These are phyloP conservation scores for Dipodomys stephensi DNA, from an alignment of 2,113 vertebrate genomes.

Conservation along the genomic window DNA sequence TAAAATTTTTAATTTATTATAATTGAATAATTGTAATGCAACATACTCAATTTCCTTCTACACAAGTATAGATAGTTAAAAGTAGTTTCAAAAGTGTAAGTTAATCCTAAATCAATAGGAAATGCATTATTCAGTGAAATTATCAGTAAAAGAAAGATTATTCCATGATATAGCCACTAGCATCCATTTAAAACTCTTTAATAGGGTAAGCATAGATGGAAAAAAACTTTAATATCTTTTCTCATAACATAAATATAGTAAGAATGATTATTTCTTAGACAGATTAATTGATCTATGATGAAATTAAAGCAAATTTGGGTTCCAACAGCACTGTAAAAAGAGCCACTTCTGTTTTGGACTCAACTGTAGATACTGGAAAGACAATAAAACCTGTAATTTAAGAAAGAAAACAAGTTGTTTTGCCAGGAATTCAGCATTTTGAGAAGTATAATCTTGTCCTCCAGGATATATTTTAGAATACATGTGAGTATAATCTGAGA, in stretches of 20 bases:
- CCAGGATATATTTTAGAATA: constrained; percentile 33
- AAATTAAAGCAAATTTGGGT: constrained; percentile 28
- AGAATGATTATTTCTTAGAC: constrained; percentile 6
- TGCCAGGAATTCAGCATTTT: neutral
- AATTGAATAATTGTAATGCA: neutral
- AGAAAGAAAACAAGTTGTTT: constrained; percentile 42
- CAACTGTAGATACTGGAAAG: neutral
- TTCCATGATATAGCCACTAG: neutral
- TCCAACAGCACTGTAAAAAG: neutral
- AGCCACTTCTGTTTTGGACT: neutral
- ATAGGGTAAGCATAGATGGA: neutral
- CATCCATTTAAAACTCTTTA: neutral
- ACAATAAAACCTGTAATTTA: constrained; percentile 25
- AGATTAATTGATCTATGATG: constrained; percentile 39
- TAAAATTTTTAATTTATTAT: constrained; percentile 30
- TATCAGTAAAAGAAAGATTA: neutral
- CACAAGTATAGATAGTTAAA: neutral
- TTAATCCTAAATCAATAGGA: constrained; percentile 16
- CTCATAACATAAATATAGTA: neutral
- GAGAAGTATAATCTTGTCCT: constrained; percentile 48
- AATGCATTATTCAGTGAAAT: neutral
- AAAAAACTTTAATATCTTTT: constrained; percentile 39
- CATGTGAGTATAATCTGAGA: neutral
- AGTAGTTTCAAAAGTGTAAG: neutral
- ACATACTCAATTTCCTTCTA: neutral